These are phyloP conservation scores for Anolis apletophallus DNA, from an alignment of 2,797 vertebrate species.

Conservation along the genomic window DNA sequence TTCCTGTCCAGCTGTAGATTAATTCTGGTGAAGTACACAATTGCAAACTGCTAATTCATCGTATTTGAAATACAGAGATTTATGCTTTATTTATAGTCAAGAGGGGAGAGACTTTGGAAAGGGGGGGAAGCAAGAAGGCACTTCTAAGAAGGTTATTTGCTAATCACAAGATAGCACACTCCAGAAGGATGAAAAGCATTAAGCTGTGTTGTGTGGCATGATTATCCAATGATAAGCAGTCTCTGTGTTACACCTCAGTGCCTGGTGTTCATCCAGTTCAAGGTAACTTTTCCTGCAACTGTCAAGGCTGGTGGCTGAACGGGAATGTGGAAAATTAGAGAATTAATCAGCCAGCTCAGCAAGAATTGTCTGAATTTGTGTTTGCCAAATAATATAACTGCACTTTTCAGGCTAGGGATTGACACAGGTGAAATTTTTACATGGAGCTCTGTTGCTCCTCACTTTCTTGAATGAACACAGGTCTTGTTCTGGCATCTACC, in stretches of 20 bases:
- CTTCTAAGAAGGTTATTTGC: slow-evolving; percentile 68
- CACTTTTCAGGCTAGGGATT: neutral
- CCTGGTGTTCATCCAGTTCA: slow-evolving; percentile 67
- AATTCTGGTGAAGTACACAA: slow-evolving; percentile 61
- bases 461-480: neutral
- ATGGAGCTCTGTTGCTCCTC: neutral
- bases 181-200: slow-evolving; percentile 54
- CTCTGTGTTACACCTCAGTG: slow-evolving; percentile 60
- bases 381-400: neutral
- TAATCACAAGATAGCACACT: slow-evolving; percentile 66
- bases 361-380: neutral
- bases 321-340: neutral
- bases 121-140: slow-evolving; percentile 61
- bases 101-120: neutral
- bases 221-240: slow-evolving; percentile 63
- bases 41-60: slow-evolving; percentile 73
- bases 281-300: slow-evolving; percentile 60
- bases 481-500: neutral
- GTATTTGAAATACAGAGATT: slow-evolving; percentile 55
- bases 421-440: neutral
- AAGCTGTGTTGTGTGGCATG: slow-evolving; percentile 48
- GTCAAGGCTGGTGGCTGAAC: neutral
- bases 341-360: neutral
- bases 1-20: slow-evolving; percentile 70
- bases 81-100: slow-evolving; percentile 53